These are phyloP conservation scores for Tetraneura akinire DNA, from an alignment of 1,140 invertebrate species.

Conservation along the genomic window DNA sequence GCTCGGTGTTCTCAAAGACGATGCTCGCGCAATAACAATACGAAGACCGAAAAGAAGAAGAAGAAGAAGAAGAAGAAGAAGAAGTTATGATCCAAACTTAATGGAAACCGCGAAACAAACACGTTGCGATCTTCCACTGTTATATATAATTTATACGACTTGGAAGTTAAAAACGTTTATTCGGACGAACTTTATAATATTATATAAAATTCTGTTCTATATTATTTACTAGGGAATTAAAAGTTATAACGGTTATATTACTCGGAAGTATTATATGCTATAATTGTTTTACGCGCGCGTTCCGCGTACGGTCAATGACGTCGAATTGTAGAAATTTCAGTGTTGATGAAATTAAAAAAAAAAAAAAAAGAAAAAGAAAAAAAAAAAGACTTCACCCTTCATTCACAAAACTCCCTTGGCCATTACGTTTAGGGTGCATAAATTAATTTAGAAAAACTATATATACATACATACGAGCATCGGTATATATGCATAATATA, in stretches of 20 bases:
- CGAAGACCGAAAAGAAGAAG: too few relatives aligned
- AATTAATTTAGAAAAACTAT: conserved; percentile 15
- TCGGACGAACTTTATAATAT: not conserved
- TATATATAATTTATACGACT: not conserved
- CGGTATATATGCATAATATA: conserved; percentile 5
- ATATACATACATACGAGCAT: too few relatives aligned
- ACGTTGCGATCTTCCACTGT: not conserved
- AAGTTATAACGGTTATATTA: not conserved
- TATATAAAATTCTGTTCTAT: not conserved
- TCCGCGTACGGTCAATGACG: not conserved
- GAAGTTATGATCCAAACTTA: not conserved
- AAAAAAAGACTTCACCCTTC: conserved; percentile 1
- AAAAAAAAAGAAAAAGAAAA: conserved; percentile 23
- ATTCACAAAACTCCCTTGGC: conserved; percentile 1
- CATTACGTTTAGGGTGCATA: conserved; percentile 30
- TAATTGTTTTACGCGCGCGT: not conserved
- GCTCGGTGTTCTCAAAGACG: too few relatives aligned
- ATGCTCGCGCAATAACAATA: too few relatives aligned
- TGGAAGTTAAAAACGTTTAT: not conserved
- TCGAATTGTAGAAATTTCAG: not conserved
- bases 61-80: too few relatives aligned
- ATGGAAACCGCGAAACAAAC: not conserved
- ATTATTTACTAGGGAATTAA: not conserved
- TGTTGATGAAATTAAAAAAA: conserved; percentile 17
- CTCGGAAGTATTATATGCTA: not conserved